Conservation (phyloP, 2,797 vertebrate species). For the Acanthurus leucopareius region DNA sequence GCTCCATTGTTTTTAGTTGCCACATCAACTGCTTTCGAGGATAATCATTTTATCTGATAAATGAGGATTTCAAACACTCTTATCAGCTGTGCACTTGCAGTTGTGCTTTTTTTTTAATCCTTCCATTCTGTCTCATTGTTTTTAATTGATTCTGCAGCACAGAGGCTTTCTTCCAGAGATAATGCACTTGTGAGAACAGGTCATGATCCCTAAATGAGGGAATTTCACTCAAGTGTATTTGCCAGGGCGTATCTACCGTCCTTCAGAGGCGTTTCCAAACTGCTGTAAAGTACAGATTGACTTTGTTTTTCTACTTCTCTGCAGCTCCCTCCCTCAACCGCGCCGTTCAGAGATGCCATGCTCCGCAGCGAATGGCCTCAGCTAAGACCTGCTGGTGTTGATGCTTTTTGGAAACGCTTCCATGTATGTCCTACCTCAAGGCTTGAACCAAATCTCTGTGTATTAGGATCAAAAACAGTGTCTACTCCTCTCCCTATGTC, state of each 20-base stretch:
- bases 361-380: constrained; percentile 48
- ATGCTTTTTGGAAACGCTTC: constrained; percentile 66
- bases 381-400: constrained; percentile 44
- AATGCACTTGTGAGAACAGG: constrained; percentile 82
- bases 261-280: constrained; percentile 70
- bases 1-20: constrained; percentile 82
- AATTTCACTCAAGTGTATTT: constrained; percentile 71
- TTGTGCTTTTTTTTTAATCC: constrained; percentile 86
- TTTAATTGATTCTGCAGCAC: constrained; percentile 86
- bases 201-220: constrained; percentile 81
- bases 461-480: constrained; percentile 75
- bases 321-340: constrained; percentile 12
- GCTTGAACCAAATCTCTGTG: constrained; percentile 75
- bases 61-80: constrained; percentile 85
- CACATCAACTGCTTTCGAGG: constrained; percentile 83
- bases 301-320: constrained; percentile 72
- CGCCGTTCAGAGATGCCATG: constrained; percentile 22
- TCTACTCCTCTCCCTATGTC: constrained; percentile 73
- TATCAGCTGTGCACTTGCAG: constrained; percentile 84
- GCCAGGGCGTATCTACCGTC: constrained; percentile 57
- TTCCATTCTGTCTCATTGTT: constrained; percentile 81
- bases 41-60: constrained; percentile 91
- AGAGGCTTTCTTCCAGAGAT: constrained; percentile 83
- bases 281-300: constrained; percentile 67
- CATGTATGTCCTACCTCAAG: constrained; percentile 66